Evolutionary conservation across 64 coral and sea anemone genomes (phyloP).

Genomic region (Hydrozoanthus tunicans): DNA sequence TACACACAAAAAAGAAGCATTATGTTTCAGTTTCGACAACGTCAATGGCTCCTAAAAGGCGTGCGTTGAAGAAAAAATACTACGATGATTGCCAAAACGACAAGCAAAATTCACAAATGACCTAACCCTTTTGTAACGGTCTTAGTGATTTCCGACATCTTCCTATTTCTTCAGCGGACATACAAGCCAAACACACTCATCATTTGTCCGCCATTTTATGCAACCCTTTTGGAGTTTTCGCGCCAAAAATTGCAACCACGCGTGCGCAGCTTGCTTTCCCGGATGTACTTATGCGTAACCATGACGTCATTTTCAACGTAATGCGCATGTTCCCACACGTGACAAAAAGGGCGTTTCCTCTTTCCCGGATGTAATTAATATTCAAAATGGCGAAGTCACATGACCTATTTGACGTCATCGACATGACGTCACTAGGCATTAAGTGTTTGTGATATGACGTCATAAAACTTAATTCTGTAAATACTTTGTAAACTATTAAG

Average conservation of each 20-base stretch:
- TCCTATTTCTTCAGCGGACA: background rate
- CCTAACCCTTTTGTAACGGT: slow-evolving; percentile 23
- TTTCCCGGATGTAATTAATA: slow-evolving; percentile 18
- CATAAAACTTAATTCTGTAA: background rate
- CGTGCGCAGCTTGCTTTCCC: slow-evolving; percentile 42
- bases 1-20: slow-evolving; percentile 22
- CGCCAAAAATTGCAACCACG: slow-evolving; percentile 16
- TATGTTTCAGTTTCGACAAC: background rate
- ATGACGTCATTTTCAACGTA: slow-evolving; percentile 18
- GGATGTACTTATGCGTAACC: slow-evolving; percentile 18
- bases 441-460: slow-evolving; percentile 13
- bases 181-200: background rate
- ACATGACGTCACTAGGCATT: slow-evolving; percentile 13
- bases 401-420: slow-evolving; percentile 5
- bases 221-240: slow-evolving; percentile 26
- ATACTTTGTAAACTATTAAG: too few relatives aligned
- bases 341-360: slow-evolving; percentile 20
- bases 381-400: slow-evolving; percentile 51
- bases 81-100: background rate
- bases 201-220: slow-evolving; percentile 8
- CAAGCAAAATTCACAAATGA: background rate
- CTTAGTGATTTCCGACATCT: slow-evolving; percentile 32
- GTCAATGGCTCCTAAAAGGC: background rate
- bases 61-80: background rate
- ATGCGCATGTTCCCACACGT: slow-evolving; percentile 40